Percentiles rank a stretch among this genome's conserved stretches.
Conservation (phyloP, 1,140 invertebrate genomes). For the Caerostris darwini region DNA sequence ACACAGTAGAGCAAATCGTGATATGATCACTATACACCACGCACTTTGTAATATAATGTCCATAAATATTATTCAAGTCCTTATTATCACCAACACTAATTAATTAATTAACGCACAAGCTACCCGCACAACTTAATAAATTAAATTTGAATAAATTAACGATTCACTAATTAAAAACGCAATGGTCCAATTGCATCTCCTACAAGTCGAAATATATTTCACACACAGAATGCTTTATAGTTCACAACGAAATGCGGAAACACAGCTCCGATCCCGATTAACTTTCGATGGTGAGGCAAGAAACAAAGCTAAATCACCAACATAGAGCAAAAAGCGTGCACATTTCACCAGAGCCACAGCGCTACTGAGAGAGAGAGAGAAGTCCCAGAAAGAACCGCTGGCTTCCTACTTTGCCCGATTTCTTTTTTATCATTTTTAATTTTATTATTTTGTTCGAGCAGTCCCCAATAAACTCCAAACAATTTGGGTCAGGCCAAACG, state of each 20-base stretch:
- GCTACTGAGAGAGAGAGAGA: not conserved
- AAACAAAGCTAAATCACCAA: not conserved
- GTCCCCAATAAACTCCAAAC: slow-evolving; percentile 75
- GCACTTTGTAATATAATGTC: not conserved
- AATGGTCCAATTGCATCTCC: not conserved
- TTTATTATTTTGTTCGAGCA: slow-evolving; percentile 73
- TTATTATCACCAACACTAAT: not conserved
- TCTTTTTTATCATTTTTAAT: slow-evolving; percentile 31
- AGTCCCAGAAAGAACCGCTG: slow-evolving; percentile 1
- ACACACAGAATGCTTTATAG: not conserved
- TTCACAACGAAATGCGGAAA: slow-evolving; percentile 25
- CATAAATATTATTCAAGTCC: not conserved
- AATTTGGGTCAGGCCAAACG: slow-evolving; percentile 78
- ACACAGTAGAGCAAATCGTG: not conserved
- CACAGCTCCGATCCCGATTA: not conserved
- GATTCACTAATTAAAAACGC: no score
- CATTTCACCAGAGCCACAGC: slow-evolving; percentile 41
- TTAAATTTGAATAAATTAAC: no score
- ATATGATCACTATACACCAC: not conserved
- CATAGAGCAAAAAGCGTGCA: slow-evolving; percentile 12
- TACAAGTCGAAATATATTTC: not conserved
- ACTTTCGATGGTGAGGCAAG: not conserved
- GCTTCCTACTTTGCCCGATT: slow-evolving; percentile 64
- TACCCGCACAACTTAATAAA: no score
- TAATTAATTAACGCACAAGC: no score